Evolutionary conservation across 2,797 vertebrate genomes (phyloP).

Genomic region (Psittacula derbiana): DNA sequence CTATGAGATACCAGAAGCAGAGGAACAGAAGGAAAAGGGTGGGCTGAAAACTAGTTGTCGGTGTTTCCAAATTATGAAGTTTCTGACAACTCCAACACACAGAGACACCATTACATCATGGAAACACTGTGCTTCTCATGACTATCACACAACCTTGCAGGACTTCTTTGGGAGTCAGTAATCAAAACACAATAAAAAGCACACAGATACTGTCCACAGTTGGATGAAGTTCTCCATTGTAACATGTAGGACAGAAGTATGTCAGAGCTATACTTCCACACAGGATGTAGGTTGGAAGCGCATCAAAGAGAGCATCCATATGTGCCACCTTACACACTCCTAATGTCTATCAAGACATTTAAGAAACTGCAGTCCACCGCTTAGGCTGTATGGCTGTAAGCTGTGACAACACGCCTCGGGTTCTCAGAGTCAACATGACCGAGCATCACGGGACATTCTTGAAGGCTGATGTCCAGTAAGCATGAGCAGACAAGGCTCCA

Average conservation of each 20-base stretch:
- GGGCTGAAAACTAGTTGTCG: not conserved
- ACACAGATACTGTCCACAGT: not conserved
- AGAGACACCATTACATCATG: not conserved
- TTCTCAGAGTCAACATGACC: not conserved
- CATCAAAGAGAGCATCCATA: not conserved
- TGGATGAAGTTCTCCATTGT: not conserved
- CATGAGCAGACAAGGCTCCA: not conserved
- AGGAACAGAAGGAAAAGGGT: not conserved
- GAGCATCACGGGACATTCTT: not conserved
- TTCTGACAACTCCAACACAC: not conserved
- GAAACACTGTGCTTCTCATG: not conserved
- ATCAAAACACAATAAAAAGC: not conserved
- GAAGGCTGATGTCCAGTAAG: not conserved
- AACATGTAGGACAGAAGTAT: not conserved
- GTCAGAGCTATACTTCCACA: not conserved
- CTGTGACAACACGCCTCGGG: not conserved
- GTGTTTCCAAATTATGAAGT: not conserved
- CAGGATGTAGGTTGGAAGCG: constrained; percentile 1
- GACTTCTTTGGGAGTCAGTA: not conserved
- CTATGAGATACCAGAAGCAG: not conserved
- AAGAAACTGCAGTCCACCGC: not conserved
- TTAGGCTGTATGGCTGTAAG: not conserved
- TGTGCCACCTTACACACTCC: not conserved
- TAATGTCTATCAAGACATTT: not conserved
- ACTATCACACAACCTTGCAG: not conserved